A percentile compares a stretch with the other conserved stretches of the same genome.
These are phyloP conservation scores for Hylia prasina DNA, from an alignment of 2,113 vertebrate genomes.

Conservation along the genomic window DNA sequence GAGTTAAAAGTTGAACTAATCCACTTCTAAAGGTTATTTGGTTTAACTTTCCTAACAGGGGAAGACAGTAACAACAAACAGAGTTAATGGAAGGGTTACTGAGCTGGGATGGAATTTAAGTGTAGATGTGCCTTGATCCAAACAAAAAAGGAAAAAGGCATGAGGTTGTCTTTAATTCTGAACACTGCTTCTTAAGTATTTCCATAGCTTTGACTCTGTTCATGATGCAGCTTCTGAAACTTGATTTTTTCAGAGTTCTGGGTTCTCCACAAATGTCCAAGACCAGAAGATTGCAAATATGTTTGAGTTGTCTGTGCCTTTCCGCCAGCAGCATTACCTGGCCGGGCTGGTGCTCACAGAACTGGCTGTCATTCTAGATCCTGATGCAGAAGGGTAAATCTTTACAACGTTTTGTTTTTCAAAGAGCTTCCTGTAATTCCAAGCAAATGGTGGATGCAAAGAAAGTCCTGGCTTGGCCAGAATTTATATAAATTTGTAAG, in stretches of 20 bases:
- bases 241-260: conserved; percentile 85
- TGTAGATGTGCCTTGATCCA: not conserved
- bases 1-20: not conserved
- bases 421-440: not conserved
- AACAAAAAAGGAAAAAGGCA: not conserved
- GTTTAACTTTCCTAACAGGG: not conserved
- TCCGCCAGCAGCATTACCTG: conserved; percentile 95
- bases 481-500: not conserved
- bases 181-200: not conserved
- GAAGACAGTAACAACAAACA: not conserved
- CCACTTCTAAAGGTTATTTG: conserved; percentile 4
- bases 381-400: conserved; percentile 93
- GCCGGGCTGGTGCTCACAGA: conserved; percentile 93
- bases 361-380: conserved; percentile 92
- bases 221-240: not conserved
- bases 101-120: not conserved
- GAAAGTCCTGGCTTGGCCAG: not conserved
- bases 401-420: not conserved
- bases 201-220: not conserved
- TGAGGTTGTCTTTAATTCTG: not conserved
- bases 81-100: not conserved
- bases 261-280: conserved; percentile 94
- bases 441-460: not conserved
- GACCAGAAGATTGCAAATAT: conserved; percentile 99
- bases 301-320: conserved; percentile 97